phyloP scores from a whole-genome alignment of 2,888 invertebrate species.

The Ectemnius lituratus region DNA sequence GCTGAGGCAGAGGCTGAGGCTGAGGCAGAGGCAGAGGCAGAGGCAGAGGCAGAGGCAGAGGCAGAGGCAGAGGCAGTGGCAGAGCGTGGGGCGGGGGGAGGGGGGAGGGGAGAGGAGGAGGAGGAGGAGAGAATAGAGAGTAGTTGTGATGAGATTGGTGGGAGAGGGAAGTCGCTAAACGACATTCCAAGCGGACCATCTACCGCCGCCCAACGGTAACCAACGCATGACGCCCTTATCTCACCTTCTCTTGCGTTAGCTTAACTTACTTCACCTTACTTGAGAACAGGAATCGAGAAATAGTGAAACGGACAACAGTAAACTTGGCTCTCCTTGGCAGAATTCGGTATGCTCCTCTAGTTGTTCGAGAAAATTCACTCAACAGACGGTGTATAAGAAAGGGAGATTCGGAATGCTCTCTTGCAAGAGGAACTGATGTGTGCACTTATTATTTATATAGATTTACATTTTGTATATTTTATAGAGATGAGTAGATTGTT shows the following conservation, averaged over 20 bases:
- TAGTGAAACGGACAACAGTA: too few species aligned
- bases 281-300: slow-evolving; percentile 13
- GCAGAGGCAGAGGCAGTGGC: background rate
- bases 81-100: too few species aligned
- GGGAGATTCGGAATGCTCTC: too few species aligned
- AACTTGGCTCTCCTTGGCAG: too few species aligned
- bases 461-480: too few species aligned
- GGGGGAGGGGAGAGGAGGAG: slow-evolving; percentile 40
- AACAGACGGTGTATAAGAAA: too few species aligned
- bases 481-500: too few species aligned
- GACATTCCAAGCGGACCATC: slow-evolving; percentile 75
- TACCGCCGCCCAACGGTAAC: slow-evolving; percentile 77
- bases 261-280: slow-evolving; percentile 51
- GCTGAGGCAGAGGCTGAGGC: slow-evolving; percentile 18
- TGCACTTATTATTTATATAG: too few species aligned
- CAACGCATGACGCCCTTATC: slow-evolving; percentile 74
- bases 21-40: slow-evolving; percentile 28
- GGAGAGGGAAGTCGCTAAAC: slow-evolving; percentile 77
- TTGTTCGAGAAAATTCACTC: too few species aligned
- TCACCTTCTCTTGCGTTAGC: slow-evolving; percentile 59
- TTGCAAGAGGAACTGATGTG: too few species aligned
- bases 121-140: slow-evolving; percentile 48
- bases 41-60: background rate
- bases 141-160: slow-evolving; percentile 57
- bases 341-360: too few species aligned